Evolutionary conservation across 2,113 vertebrate genomes (phyloP), one percentile per base, ranked within the genome.

Genomic region (Scatophagus argus): DNA sequence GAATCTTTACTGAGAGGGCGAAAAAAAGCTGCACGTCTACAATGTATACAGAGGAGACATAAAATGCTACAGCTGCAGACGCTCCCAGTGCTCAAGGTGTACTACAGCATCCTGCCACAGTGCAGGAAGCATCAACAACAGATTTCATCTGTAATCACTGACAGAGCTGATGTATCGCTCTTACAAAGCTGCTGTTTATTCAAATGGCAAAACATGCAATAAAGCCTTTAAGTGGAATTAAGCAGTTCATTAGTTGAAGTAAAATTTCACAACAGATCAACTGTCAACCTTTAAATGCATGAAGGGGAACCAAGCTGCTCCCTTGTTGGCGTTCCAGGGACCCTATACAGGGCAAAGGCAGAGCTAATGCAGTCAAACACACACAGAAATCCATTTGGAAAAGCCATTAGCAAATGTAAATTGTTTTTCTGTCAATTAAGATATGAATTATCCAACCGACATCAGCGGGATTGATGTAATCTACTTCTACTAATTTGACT

Each of bases 351-450:
- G 54, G 62, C 44, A 0, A 36, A 74, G 31, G 43, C 76, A 75
- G n/a, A 54, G 64, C 73, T 84, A 79, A 77, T 82, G 75, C 68
- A 80, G 72, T 59, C 70, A 36, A 78, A 84, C 52, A 52, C 77
- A 69, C 78, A 49, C 79, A 70, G 41, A 82, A 84, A 83, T 62
- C 86, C 87, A 86, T 89, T 91, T 87, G 62, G 63, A 81, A 77
- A 90, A 89, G 56, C 81, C 90, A 93, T 92, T 92, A 92, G 86
- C 83, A 77, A 78, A 87, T 84, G 86, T 87, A 92, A 91, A 93
- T 89, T 84, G 90, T 90, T 90, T 91, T 90, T 89, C 84, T 90
- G 84, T 86, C 90, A 92, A 92, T 92, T 92, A 91, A 72, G 72
- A 87, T 88, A 90, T 88, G 76, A 90, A 91, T 92, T 90, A 93